A percentile compares a stretch with the other conserved stretches of the same genome.
Evolutionary conservation across 2,888 invertebrate species (phyloP).

Genomic region (Ophion ellenae): DNA sequence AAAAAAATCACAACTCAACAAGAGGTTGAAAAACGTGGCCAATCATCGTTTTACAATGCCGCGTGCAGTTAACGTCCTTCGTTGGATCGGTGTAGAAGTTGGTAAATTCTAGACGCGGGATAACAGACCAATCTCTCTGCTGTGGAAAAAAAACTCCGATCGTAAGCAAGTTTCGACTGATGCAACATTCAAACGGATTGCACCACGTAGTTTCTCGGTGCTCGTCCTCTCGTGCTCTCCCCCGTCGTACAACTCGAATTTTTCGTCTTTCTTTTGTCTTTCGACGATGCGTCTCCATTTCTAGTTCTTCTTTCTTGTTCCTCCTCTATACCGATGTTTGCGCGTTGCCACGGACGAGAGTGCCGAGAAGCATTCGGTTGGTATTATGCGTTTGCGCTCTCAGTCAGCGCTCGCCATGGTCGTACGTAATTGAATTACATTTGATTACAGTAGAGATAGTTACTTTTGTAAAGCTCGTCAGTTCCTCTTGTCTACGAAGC

Average conservation of each 20-base stretch:
- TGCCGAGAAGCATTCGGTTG: slow-evolving; percentile 56
- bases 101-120: slow-evolving; percentile 10
- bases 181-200: slow-evolving; percentile 52
- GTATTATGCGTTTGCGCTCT: slow-evolving; percentile 72
- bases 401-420: slow-evolving; percentile 43
- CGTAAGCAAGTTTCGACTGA: slow-evolving; percentile 48
- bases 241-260: slow-evolving; percentile 13
- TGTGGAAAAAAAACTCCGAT: slow-evolving; percentile 26
- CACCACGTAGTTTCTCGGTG: slow-evolving; percentile 27
- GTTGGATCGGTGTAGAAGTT: slow-evolving; percentile 7
- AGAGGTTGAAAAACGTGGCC: background rate
- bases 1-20: background rate
- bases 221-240: slow-evolving; percentile 21
- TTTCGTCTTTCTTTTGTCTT: slow-evolving; percentile 29
- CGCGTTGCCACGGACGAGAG: background rate
- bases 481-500: slow-evolving; percentile 39
- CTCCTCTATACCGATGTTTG: background rate
- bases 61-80: background rate
- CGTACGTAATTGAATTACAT: slow-evolving; percentile 77
- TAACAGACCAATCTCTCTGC: slow-evolving; percentile 46
- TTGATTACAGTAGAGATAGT: slow-evolving; percentile 75
- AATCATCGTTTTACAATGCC: background rate
- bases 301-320: slow-evolving; percentile 7
- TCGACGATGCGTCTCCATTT: background rate
- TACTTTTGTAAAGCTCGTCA: slow-evolving; percentile 57